Evolutionary conservation across 2,113 vertebrate genomes (phyloP).

Genomic region (Nibea coibor): DNA sequence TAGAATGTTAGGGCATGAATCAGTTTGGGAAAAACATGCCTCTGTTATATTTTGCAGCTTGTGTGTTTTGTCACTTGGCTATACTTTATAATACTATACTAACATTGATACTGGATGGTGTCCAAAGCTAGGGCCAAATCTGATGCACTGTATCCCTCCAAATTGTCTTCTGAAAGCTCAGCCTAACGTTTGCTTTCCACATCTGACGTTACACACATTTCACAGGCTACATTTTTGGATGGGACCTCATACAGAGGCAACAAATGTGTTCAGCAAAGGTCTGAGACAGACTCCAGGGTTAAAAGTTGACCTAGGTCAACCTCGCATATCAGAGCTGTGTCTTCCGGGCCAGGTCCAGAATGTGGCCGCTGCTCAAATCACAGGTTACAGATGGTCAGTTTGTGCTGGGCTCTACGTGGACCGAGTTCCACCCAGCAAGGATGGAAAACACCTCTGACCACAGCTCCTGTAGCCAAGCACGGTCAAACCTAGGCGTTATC

Average conservation of each 20-base stretch:
- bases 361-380: slow-evolving; percentile 68
- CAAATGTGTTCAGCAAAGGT: not conserved
- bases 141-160: not conserved
- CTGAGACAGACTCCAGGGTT: slow-evolving; percentile 15
- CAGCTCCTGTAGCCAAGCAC: slow-evolving; percentile 21
- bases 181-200: not conserved
- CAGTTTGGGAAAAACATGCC: not conserved
- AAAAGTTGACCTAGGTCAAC: slow-evolving; percentile 56
- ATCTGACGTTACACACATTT: slow-evolving; percentile 15
- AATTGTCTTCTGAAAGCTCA: not conserved
- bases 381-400: slow-evolving; percentile 65
- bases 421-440: slow-evolving; percentile 36
- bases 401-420: slow-evolving; percentile 46
- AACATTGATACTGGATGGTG: not conserved
- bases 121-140: not conserved
- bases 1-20: not conserved
- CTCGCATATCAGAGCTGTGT: slow-evolving; percentile 40
- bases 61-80: not conserved
- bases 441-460: slow-evolving; percentile 59
- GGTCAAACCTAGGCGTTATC: not conserved
- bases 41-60: slow-evolving; percentile 1
- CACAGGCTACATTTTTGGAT: slow-evolving; percentile 9
- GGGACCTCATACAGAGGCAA: slow-evolving; percentile 4
- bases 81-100: not conserved
- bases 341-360: slow-evolving; percentile 52